Base-by-base conservation (phyloP, 2,797 vertebrate genomes). In the Capromys pilorides region DNA sequence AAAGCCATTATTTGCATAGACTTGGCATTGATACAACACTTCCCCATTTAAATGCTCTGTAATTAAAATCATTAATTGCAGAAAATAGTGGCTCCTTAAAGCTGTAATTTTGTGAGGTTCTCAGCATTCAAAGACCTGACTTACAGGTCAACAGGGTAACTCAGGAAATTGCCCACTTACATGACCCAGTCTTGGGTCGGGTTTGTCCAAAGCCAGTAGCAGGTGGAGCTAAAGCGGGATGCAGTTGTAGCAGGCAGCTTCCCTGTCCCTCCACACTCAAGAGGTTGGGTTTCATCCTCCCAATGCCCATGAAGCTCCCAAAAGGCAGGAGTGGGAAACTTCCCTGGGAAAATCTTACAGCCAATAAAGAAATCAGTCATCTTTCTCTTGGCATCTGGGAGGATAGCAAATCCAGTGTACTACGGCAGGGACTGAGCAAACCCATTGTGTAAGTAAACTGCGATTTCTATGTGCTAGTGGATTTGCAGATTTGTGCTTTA, bases 41-140 rank as follows among this genome's bases (percentile, higher is more conserved):
- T 97, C 90, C 96, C 93, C 94, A 95, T 92, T 96, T 97, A 97
- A 98, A 96, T 79, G 91, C 86, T 97, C 95, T 97, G 94, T 97
- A 98, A 98, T 98, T 98, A 98, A 98, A 98, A 98, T 96, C 96
- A 96, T 97, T 98, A 98, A 98, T 97, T 98, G 97, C 97, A 97
- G 97, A 97, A 98, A 98, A 92, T 22, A 57, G 97, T 97, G 94
- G n/a, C 24, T 96, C 79, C 64, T 98, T 97, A 97, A 97, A 92
- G 96, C 97, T 98, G 80, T 97, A 98, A 98, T 98, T 98, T 97
- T 97, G 92, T 12, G 62, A 93, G 77, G 82, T 94, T 98, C 92
- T 96, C 61, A 39, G 97, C 97, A 96, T 95, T 97, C 94, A 95
- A 97, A 93, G 95, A 96, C 87, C 91, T 86, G 95, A 96, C 93